A percentile compares a stretch with the other conserved stretches of the same genome.
Evolutionary conservation across 2,888 invertebrate species (phyloP).

Genomic region (Baronia brevicornis): DNA sequence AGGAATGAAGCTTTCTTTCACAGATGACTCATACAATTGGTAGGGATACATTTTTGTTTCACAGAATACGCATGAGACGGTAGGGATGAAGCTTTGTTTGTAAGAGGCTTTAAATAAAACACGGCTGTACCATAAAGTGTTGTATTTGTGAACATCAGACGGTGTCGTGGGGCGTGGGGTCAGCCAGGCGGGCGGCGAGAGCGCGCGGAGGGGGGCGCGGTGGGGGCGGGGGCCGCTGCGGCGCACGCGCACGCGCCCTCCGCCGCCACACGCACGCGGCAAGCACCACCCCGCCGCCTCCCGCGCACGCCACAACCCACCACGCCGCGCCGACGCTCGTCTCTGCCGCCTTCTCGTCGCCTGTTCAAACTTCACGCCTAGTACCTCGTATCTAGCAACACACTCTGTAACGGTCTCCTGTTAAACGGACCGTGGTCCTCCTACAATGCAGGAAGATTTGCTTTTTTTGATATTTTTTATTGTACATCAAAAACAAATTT

Average conservation of each 20-base stretch:
- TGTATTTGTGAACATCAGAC: constrained; percentile 63
- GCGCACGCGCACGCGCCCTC: constrained; percentile 52
- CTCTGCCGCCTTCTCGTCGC: constrained; percentile 33
- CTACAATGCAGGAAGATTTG: no score
- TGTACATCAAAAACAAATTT: no score
- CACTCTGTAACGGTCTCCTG: no score
- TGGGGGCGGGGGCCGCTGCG: constrained; percentile 41
- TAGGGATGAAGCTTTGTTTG: constrained; percentile 7
- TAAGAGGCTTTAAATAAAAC: no score
- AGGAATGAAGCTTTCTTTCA: no score
- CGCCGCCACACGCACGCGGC: constrained; percentile 44
- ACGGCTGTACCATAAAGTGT: constrained; percentile 44
- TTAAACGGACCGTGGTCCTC: no score
- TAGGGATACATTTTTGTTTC: constrained; percentile 7
- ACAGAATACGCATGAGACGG: constrained; percentile 10
- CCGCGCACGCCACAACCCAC: constrained; percentile 33
- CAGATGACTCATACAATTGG: not conserved
- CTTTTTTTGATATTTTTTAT: no score
- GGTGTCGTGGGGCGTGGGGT: constrained; percentile 48
- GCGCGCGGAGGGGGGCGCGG: constrained; percentile 62
- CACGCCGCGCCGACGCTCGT: constrained; percentile 33
- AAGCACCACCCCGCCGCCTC: constrained; percentile 28
- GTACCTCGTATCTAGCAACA: no score
- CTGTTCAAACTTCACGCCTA: constrained; percentile 24
- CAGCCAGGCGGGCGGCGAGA: constrained; percentile 55